phyloP scores from a whole-genome alignment of 2,113 vertebrate genomes.

The Aplodontia rufa region DNA sequence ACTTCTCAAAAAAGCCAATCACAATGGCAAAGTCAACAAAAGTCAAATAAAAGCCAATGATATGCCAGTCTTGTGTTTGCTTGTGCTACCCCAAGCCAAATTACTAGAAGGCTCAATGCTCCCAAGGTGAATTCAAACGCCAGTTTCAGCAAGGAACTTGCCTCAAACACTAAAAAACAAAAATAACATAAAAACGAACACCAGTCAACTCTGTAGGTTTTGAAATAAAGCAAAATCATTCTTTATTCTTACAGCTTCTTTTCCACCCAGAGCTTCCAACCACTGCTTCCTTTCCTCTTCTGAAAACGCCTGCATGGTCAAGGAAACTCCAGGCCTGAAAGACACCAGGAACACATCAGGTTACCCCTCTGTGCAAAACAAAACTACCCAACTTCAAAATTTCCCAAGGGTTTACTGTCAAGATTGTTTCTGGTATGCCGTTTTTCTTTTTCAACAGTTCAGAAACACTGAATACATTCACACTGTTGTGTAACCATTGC shows the following conservation, averaged over 20 bases:
- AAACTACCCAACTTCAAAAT: neutral
- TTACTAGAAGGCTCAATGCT: neutral
- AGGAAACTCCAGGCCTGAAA: conserved; percentile 89
- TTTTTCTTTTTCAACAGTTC: too few species aligned
- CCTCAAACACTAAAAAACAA: neutral
- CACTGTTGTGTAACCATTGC: neutral
- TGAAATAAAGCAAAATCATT: neutral
- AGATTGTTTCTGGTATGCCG: neutral
- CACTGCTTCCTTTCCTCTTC: conserved; percentile 95
- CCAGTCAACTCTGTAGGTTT: neutral
- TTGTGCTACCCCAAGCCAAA: neutral
- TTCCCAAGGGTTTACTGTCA: fast-evolving
- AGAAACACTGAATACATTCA: neutral
- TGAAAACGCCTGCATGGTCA: conserved; percentile 95
- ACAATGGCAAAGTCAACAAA: neutral
- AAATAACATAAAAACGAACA: neutral
- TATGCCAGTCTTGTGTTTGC: neutral
- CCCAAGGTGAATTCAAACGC: neutral
- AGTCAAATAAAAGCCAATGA: neutral
- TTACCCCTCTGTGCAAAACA: neutral
- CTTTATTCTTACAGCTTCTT: conserved; percentile 91
- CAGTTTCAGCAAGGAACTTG: neutral
- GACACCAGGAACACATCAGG: conserved; percentile 26
- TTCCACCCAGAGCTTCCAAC: conserved; percentile 97
- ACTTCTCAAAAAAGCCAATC: neutral